Evolutionary conservation across 2,797 vertebrate genomes (phyloP).

Genomic region (Pelochelys cantorii): DNA sequence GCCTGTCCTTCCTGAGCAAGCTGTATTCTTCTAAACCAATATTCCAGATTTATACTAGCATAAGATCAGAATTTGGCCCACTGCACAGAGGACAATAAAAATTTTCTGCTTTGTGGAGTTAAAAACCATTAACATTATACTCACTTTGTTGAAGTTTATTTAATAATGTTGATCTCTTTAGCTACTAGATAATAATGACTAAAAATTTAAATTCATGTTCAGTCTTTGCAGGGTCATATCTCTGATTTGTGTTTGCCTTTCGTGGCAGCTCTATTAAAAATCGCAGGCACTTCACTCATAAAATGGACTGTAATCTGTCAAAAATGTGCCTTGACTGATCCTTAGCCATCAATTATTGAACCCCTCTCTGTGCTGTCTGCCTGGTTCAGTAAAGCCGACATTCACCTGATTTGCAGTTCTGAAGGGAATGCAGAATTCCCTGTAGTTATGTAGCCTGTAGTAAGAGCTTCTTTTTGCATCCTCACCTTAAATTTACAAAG

Average conservation of each 20-base stretch:
- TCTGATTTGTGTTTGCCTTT: fast-evolving
- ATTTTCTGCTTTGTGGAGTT: background rate
- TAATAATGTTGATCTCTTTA: background rate
- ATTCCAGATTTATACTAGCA: background rate
- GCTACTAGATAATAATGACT: background rate
- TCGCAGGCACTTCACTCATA: background rate
- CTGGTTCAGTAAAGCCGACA: background rate
- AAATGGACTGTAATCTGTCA: background rate
- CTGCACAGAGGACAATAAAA: background rate
- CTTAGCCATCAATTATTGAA: background rate
- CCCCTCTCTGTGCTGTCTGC: background rate
- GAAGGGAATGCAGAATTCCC: background rate
- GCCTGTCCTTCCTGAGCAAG: too few species aligned
- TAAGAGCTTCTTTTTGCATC: background rate
- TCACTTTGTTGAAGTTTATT: background rate
- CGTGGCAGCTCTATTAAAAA: conserved; percentile 38
- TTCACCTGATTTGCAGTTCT: background rate
- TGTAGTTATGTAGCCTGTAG: background rate
- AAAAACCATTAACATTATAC: background rate
- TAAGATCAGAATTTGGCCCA: background rate
- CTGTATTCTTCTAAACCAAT: too few species aligned
- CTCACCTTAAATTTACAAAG: background rate
- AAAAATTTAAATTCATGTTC: background rate
- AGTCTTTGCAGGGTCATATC: background rate
- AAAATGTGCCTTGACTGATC: background rate